Evolutionary conservation across 2,888 invertebrate species (phyloP).

Genomic region (Sminthurinus aureus): DNA sequence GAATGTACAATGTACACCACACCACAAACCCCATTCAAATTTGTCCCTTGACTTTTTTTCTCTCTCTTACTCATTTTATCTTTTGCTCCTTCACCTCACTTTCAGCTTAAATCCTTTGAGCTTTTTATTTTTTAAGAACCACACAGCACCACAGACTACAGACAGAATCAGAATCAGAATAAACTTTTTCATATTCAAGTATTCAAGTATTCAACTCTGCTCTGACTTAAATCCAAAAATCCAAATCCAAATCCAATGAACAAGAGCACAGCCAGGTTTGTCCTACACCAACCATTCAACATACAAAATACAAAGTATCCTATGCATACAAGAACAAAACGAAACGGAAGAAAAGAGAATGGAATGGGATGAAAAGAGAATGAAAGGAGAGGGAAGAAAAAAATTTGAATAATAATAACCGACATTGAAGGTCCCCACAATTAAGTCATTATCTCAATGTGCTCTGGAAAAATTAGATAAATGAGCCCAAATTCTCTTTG

Average conservation of each 20-base stretch:
- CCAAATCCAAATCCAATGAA: neutral
- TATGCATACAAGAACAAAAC: neutral
- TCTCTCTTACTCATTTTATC: slow-evolving; percentile 8
- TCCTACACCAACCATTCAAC: no score
- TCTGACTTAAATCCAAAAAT: neutral
- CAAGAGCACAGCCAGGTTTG: neutral
- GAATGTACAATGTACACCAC: neutral
- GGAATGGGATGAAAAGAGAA: slow-evolving; percentile 4
- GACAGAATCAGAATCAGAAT: no score
- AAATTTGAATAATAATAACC: slow-evolving; percentile 43
- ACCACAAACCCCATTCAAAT: slow-evolving; percentile 28
- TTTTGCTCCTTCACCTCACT: slow-evolving; percentile 7
- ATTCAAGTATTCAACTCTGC: slow-evolving; percentile 4
- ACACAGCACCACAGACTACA: neutral
- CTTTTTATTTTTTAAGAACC: neutral
- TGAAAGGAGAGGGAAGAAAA: slow-evolving; percentile 13
- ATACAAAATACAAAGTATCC: neutral
- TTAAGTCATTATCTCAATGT: slow-evolving; percentile 42
- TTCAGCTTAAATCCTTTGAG: neutral
- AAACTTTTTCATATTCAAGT: neutral
- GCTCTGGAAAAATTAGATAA: slow-evolving; percentile 9
- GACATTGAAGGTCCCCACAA: slow-evolving; percentile 25
- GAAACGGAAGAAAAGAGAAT: neutral
- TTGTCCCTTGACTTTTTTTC: slow-evolving; percentile 20
- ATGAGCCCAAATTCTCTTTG: slow-evolving; percentile 29